phyloP scores from a whole-genome alignment of 2,888 invertebrate species.

The Dynastes hyllus region DNA sequence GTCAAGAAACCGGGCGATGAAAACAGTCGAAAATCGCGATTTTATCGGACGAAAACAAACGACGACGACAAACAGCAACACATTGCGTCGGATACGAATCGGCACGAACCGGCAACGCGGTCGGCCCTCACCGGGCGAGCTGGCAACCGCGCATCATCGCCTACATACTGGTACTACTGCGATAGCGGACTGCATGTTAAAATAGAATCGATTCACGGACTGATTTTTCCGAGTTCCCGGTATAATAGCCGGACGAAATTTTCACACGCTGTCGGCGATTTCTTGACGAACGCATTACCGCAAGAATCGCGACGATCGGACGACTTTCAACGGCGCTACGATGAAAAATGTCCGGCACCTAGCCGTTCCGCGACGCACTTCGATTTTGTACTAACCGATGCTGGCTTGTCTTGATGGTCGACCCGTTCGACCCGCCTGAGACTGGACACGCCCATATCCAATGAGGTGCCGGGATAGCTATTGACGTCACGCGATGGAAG shows the following conservation, averaged over 20 bases:
- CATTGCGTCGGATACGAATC: slow-evolving; percentile 56
- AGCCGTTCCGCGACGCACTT: slow-evolving; percentile 34
- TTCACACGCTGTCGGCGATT: slow-evolving; percentile 41
- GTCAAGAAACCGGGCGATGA: not conserved
- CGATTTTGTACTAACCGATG: slow-evolving; percentile 57
- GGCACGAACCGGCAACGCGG: slow-evolving; percentile 40
- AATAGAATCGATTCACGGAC: slow-evolving; percentile 58
- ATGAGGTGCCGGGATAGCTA: slow-evolving; percentile 56
- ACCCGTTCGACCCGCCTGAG: slow-evolving; percentile 62
- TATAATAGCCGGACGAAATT: slow-evolving; percentile 54
- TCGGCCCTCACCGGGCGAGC: slow-evolving; percentile 32
- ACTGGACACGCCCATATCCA: slow-evolving; percentile 61
- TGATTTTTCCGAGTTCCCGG: slow-evolving; percentile 53
- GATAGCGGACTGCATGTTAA: slow-evolving; percentile 61
- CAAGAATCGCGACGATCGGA: slow-evolving; percentile 39
- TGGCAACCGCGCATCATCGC: slow-evolving; percentile 57
- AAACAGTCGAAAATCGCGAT: slow-evolving; percentile 53
- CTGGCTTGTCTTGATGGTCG: slow-evolving; percentile 57
- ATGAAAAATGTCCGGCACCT: slow-evolving; percentile 24
- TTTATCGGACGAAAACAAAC: slow-evolving; percentile 43
- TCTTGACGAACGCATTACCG: slow-evolving; percentile 51
- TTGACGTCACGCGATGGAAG: slow-evolving; percentile 60
- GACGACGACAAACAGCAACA: slow-evolving; percentile 38
- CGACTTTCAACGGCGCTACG: slow-evolving; percentile 43
- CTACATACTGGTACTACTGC: slow-evolving; percentile 35